Base-by-base conservation (phyloP, 2,113 vertebrate species). In the Tenebrosternarchus preto region DNA sequence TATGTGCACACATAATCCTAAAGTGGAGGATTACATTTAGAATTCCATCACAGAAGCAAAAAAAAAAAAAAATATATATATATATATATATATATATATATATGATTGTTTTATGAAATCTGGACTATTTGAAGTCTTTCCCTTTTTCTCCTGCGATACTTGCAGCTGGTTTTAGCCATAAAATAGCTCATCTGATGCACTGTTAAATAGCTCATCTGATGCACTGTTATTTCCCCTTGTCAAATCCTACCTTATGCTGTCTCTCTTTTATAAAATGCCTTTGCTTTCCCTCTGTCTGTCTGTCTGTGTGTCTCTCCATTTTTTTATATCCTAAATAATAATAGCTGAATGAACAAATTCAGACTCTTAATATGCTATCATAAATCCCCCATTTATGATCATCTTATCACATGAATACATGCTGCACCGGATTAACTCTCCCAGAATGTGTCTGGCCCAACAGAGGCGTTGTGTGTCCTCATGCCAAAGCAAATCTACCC, bases 341-440 rank as follows among this genome's bases (percentile, higher is more conserved):
- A 91, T 78, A 89, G 85, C 50, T 79, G 77, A 88, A 89, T 80
- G 84, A 87, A 87, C 77, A 87, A 83, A 87, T 86, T 78, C 82
- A 75, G 80, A 78, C 83, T 75, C 84, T 90, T 89, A 89, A 88
- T 88, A 86, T 61, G 50, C 77, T 82, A 89, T 88, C 87, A 86
- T 82, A 91, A 89, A 88, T 88, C 87, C 84, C 67, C 59, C 61
- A 60, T 88, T 89, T 87, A 87, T 88, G 83, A 90, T 88, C 83
- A 86, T 76, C 76, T 89, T 90, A 89, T 90, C 86, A 84, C 84
- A 88, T 83, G 83, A 70, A 84, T 64, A 83, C 88, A 90, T 6
- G 22, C 81, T 75, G 83, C 77, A 68, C 68, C 19, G 25, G 84
- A 86, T 88, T 83, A 87, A 67, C 85, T 69, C 72, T 80, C 27